Base-by-base conservation (phyloP, 2,888 invertebrate species). In the Orthosia gothica region DNA sequence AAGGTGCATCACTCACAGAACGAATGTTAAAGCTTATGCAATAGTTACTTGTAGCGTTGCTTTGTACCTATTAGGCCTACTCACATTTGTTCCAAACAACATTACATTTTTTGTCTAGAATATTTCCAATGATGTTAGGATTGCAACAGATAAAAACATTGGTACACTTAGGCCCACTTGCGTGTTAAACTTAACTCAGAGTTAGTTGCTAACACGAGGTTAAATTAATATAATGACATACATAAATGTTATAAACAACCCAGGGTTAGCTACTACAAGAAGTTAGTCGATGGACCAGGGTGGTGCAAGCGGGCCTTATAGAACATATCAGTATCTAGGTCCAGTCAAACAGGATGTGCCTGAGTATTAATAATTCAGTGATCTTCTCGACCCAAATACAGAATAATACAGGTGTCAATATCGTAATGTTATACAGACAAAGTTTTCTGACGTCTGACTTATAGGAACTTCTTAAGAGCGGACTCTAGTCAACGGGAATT, bases 1-100 rank as follows among this genome's bases (percentile, higher is more conserved):
- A 89, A 76, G 77, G 52, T 79, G 68, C 74, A 77, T 78, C 67
- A 77, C 54, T 74, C 61, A 69, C 49, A 55, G 0, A 61, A 45
- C 58, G 55, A 55, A 70, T 40, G 16, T 57, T n/a, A 57, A 9
- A 18, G 32, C 45, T 66, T 77, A 52, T n/a, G 49, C 54, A 70
- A 47, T 55, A 64, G 23, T 66, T 3, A 45, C 20, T 26, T 57
- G 50, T 32, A 68, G 20, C 13, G 40, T 45, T 45, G 49, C 54
- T 50, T 23, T 62, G 47, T 47, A 52, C 45, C 45, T 23, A 12
- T 5, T 55, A 2, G 5, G 40, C 47, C 32, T 18, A 20, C 16
- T 54, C 13, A 26, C 11, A 73, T 23, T 57, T 45, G 20, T 47
- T 64, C 52, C 54, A 54, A n/a, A 40, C 26, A 13, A n/a, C 57